phyloP scores from a whole-genome alignment of 2,113 vertebrate genomes.

The Nipponia nippon region DNA sequence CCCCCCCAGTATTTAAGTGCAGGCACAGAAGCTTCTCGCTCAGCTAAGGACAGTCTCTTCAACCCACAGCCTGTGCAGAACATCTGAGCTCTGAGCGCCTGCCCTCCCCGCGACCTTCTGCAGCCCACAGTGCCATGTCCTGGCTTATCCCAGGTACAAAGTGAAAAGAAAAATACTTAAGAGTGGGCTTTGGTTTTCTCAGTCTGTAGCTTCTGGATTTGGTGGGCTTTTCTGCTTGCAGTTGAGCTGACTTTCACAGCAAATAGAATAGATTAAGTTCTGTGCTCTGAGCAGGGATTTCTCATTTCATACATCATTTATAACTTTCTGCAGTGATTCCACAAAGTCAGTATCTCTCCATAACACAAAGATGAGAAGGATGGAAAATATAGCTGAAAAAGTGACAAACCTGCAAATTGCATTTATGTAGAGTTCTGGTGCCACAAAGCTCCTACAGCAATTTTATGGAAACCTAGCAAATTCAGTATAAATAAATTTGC shows the following conservation, averaged over 20 bases:
- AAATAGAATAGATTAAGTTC: slow-evolving; percentile 58
- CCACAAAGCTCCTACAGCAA: slow-evolving; percentile 49
- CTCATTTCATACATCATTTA: slow-evolving; percentile 72
- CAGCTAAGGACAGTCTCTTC: not conserved
- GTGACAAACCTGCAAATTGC: slow-evolving; percentile 61
- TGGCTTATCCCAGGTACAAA: not conserved
- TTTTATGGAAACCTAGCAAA: slow-evolving; percentile 49
- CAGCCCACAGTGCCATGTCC: not conserved
- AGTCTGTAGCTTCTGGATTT: slow-evolving; percentile 28
- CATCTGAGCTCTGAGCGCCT: not conserved
- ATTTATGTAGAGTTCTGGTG: slow-evolving; percentile 50
- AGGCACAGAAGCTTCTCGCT: not conserved
- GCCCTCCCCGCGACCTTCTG: not conserved
- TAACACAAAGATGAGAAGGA: slow-evolving; percentile 59
- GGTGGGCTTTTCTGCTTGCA: slow-evolving; percentile 28
- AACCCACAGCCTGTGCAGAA: not conserved
- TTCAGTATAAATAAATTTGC: slow-evolving; percentile 50
- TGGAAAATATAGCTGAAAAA: slow-evolving; percentile 62
- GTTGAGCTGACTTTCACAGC: slow-evolving; percentile 43
- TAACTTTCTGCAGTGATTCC: slow-evolving; percentile 61
- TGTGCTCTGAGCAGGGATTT: slow-evolving; percentile 56
- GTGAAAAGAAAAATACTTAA: not conserved
- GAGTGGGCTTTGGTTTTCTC: not conserved
- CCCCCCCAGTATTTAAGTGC: not conserved
- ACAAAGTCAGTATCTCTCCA: slow-evolving; percentile 59